A percentile compares a stretch with the other conserved stretches of the same genome.
Evolutionary conservation across 2,113 vertebrate genomes (phyloP).

Genomic region (Mirza zaza): DNA sequence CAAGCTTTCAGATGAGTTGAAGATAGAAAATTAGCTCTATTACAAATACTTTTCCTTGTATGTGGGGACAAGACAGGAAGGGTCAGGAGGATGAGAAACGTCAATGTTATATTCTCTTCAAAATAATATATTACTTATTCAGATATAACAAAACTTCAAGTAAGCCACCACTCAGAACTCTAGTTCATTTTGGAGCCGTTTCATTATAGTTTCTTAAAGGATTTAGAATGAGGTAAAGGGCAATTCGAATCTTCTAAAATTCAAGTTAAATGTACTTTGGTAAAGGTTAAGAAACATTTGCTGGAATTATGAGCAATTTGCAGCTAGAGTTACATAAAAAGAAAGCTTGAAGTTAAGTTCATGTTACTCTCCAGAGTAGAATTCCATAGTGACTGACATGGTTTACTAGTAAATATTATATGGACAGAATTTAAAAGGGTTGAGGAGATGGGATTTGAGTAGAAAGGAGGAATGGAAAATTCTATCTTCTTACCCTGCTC

Average conservation of each 20-base stretch:
- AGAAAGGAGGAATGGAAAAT: background rate
- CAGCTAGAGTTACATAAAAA: constrained; percentile 35
- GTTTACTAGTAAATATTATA: background rate
- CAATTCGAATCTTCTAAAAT: constrained; percentile 25
- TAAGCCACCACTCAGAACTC: background rate
- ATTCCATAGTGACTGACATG: background rate
- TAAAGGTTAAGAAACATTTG: constrained; percentile 36
- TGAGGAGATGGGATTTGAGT: background rate
- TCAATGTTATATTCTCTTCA: constrained; percentile 7
- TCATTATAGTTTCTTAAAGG: background rate
- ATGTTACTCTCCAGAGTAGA: background rate
- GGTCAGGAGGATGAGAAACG: background rate
- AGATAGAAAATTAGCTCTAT: background rate
- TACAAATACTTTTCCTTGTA: background rate
- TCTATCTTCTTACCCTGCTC: background rate
- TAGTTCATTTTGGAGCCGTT: constrained; percentile 8
- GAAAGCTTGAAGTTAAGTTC: background rate
- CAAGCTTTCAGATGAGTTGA: background rate
- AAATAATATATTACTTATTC: constrained; percentile 17
- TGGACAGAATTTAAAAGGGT: background rate
- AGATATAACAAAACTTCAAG: background rate
- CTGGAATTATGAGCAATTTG: constrained; percentile 39
- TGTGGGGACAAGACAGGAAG: background rate
- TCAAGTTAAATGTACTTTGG: constrained; percentile 2
- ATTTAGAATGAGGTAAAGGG: background rate